Conservation (phyloP, 2,888 invertebrate genomes). For the Stramonita haemastoma region DNA sequence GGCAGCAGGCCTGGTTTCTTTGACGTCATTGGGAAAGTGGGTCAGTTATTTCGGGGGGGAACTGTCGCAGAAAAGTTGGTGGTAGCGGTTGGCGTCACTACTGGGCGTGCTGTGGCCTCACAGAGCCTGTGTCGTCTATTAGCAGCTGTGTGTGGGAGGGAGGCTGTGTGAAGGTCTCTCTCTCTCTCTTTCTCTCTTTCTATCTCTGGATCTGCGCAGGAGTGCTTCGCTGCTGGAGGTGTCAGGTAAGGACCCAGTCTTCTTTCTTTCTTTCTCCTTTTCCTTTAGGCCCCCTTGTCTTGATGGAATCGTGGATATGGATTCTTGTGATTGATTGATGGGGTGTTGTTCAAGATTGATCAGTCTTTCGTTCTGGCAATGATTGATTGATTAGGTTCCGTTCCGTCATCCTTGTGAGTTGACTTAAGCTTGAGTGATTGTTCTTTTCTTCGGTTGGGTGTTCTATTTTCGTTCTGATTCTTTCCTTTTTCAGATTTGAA, state of each 20-base stretch:
- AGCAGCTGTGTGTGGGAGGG: conserved; percentile 3
- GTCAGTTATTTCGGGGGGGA: not conserved
- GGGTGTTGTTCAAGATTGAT: no score
- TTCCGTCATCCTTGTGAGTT: no score
- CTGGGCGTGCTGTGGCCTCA: not conserved
- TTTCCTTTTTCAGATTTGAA: no score
- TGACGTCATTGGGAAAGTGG: conserved; percentile 12
- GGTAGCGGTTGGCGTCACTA: conserved; percentile 12
- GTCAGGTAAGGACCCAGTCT: not conserved
- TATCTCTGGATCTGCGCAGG: not conserved
- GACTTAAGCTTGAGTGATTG: no score
- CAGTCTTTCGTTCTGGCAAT: no score
- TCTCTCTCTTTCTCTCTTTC: not conserved
- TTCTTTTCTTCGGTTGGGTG: no score
- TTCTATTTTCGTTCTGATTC: no score
- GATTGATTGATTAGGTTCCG: no score
- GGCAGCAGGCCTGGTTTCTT: not conserved
- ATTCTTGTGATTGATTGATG: no score
- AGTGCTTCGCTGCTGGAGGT: conserved; percentile 4
- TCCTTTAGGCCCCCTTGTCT: no score
- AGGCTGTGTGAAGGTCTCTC: not conserved
- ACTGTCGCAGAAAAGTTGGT: not conserved
- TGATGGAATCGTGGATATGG: no score
- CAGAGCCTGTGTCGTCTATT: not conserved
- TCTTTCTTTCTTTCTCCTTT: no score